These are phyloP conservation scores for Therioaphis trifolii DNA, from an alignment of 2,888 invertebrate species.

Conservation along the genomic window DNA sequence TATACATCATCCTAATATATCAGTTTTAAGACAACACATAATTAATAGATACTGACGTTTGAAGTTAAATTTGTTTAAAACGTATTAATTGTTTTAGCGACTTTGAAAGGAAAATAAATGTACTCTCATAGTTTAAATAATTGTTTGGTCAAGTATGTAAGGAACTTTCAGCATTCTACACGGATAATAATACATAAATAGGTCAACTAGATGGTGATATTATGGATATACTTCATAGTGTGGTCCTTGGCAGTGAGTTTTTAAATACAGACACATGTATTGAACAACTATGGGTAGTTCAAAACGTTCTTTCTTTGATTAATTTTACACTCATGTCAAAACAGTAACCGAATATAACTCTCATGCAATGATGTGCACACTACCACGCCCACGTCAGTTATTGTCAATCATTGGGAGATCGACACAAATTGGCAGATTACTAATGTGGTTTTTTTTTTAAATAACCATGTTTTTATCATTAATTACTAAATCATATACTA, in stretches of 20 bases:
- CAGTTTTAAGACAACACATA: too few species aligned
- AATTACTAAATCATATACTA: not conserved
- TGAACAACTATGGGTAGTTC: too few species aligned
- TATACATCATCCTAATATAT: too few species aligned
- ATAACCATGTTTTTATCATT: slow-evolving; percentile 19
- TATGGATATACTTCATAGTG: not conserved
- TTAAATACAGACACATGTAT: too few species aligned
- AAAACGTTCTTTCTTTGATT: slow-evolving; percentile 41
- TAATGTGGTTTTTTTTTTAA: slow-evolving; percentile 13
- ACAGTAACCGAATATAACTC: slow-evolving; percentile 37
- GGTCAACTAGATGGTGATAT: not conserved
- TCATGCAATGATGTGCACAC: not conserved
- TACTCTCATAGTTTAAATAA: not conserved
- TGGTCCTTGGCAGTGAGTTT: not conserved
- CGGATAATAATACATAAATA: not conserved
- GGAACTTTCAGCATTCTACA: too few species aligned
- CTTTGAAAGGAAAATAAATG: slow-evolving; percentile 2
- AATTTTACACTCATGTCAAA: slow-evolving; percentile 42
- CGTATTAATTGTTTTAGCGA: slow-evolving; percentile 34
- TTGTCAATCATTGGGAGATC: slow-evolving; percentile 22
- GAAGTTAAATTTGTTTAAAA: too few species aligned
- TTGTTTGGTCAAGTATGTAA: too few species aligned
- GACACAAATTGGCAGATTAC: slow-evolving; percentile 26
- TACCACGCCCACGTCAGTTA: not conserved
- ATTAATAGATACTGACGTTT: too few species aligned